Conservation (phyloP, 2,113 vertebrate species). For the Psophia crepitans region DNA sequence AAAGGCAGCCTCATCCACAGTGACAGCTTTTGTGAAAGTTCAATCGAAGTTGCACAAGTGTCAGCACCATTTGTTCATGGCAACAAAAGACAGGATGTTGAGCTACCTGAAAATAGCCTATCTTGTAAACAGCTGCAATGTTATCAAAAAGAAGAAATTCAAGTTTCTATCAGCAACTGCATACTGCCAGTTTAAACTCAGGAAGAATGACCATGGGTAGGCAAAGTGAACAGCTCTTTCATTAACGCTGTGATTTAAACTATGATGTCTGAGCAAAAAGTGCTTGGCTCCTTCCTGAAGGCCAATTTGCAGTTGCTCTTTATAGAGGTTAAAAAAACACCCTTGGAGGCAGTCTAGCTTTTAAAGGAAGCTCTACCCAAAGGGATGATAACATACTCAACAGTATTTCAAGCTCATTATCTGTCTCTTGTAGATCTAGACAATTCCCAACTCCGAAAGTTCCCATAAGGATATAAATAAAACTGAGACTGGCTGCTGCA, state of each 20-base stretch:
- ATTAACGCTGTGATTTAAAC: not conserved
- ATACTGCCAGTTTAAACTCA: not conserved
- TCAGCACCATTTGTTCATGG: constrained; percentile 20
- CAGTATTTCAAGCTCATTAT: not conserved
- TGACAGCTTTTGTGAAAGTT: not conserved
- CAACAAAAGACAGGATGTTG: constrained; percentile 40
- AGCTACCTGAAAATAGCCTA: not conserved
- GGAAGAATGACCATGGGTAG: not conserved
- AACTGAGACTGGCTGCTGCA: not conserved
- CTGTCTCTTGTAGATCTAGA: not conserved
- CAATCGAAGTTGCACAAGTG: not conserved
- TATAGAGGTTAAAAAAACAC: not conserved
- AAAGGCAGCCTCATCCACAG: not conserved
- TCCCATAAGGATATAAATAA: not conserved
- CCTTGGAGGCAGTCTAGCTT: not conserved
- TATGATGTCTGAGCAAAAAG: not conserved
- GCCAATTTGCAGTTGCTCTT: not conserved
- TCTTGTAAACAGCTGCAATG: not conserved
- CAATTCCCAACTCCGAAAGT: not conserved
- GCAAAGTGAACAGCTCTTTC: not conserved
- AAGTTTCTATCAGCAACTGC: not conserved
- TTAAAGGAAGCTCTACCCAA: not conserved
- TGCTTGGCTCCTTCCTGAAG: not conserved
- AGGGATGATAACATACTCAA: not conserved
- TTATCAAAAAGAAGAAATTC: constrained; percentile 17